Conservation (phyloP, 2,797 vertebrate genomes). For the Hylomyscus alleni region DNA sequence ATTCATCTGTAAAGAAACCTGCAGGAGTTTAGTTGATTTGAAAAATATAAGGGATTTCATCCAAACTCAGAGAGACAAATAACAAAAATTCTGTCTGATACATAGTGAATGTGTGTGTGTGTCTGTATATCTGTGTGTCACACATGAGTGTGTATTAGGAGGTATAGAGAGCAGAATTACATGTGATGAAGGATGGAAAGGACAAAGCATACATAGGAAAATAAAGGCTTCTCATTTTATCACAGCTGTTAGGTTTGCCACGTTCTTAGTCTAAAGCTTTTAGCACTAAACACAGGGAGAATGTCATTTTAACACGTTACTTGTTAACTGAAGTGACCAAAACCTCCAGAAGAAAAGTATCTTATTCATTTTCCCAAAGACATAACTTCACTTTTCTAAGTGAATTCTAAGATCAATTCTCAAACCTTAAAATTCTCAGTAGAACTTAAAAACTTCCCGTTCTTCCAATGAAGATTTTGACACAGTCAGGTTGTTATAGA, state of each 20-base stretch:
- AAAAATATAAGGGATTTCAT: neutral
- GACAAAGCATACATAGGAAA: neutral
- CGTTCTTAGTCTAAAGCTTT: neutral
- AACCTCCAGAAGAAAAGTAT: neutral
- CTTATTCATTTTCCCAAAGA: neutral
- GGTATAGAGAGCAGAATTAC: neutral
- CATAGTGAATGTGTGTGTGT: neutral
- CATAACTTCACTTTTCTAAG: neutral
- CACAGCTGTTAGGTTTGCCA: neutral
- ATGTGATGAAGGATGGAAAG: neutral
- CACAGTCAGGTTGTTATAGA: neutral
- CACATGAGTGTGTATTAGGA: neutral
- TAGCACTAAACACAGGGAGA: neutral
- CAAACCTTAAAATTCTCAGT: neutral
- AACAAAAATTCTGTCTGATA: neutral
- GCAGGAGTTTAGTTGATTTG: neutral
- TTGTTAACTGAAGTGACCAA: neutral
- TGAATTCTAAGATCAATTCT: neutral
- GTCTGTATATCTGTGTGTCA: neutral
- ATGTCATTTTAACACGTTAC: neutral
- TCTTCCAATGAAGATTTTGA: constrained; percentile 6
- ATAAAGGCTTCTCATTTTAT: neutral
- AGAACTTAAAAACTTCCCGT: neutral
- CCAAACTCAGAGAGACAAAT: neutral
- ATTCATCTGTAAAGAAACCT: neutral